Conservation (phyloP, 30 jellyfish, hydroid and myxozoan species). For the Catostylus mosaicus region DNA sequence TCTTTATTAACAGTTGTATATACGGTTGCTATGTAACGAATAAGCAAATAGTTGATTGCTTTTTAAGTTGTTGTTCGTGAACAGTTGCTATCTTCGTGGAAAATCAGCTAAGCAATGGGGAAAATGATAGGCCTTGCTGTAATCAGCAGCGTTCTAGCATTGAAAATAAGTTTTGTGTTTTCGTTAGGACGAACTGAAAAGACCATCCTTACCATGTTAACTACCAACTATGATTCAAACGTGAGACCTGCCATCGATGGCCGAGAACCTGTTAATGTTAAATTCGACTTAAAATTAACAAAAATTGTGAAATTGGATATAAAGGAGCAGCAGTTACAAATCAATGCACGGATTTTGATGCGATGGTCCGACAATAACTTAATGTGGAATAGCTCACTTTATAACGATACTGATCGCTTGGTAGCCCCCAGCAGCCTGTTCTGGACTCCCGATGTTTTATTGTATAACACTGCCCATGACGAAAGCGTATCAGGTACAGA, state of each 20-base stretch:
- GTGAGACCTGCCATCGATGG: slow-evolving; percentile 27
- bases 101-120: no score
- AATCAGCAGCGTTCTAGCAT: background rate
- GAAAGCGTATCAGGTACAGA: slow-evolving; percentile 49
- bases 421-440: slow-evolving; percentile 41
- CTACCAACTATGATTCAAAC: slow-evolving; percentile 5
- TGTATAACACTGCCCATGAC: slow-evolving; percentile 76
- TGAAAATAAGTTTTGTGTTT: background rate
- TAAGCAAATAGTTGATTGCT: no score
- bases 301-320: slow-evolving; percentile 53
- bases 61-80: no score
- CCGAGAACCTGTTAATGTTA: slow-evolving; percentile 10
- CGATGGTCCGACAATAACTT: slow-evolving; percentile 61
- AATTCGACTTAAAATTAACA: slow-evolving; percentile 18
- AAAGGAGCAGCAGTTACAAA: slow-evolving; percentile 42
- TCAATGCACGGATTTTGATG: slow-evolving; percentile 35
- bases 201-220: background rate
- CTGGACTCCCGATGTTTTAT: slow-evolving; percentile 82
- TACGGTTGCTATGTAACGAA: no score
- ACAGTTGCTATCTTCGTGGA: no score
- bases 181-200: background rate
- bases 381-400: slow-evolving; percentile 43
- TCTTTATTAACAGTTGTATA: no score
- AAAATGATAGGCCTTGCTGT: background rate
- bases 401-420: slow-evolving; percentile 23